Evolutionary conservation across 1,140 invertebrate genomes (phyloP).

Genomic region (Philaenus spumarius): DNA sequence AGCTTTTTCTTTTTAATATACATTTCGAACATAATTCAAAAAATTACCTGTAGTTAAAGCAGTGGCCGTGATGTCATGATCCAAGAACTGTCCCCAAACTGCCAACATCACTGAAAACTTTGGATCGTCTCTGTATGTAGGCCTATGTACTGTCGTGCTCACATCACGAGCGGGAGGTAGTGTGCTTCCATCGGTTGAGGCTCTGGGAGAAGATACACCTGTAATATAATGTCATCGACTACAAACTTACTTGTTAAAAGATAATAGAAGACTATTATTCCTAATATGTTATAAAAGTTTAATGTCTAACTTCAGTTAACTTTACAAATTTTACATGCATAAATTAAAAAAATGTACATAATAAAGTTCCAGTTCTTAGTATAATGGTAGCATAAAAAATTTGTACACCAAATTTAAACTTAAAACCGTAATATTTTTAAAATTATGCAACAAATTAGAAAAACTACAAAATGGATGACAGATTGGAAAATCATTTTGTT

Average conservation of each 20-base stretch:
- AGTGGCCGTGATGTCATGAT: constrained; percentile 89
- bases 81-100: constrained; percentile 92
- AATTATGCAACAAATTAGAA: no score
- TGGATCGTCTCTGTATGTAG: constrained; percentile 60
- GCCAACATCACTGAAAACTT: constrained; percentile 74
- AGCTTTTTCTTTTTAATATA: no score
- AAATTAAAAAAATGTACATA: no score
- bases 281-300: no score
- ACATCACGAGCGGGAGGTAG: constrained; percentile 68
- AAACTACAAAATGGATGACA: no score
- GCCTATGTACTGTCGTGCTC: constrained; percentile 62
- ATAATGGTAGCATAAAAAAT: no score
- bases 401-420: no score
- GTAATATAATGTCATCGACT: constrained; percentile 17
- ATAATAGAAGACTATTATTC: neutral
- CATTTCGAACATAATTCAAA: neutral
- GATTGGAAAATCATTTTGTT: no score
- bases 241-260: neutral
- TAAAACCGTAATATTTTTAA: no score
- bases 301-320: no score
- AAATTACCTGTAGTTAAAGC: constrained; percentile 56
- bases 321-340: no score
- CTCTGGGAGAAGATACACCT: constrained; percentile 62
- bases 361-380: no score
- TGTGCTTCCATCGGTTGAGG: constrained; percentile 42